phyloP scores from a whole-genome alignment of 2,888 invertebrate species.

The Orchesellides sinensis region DNA sequence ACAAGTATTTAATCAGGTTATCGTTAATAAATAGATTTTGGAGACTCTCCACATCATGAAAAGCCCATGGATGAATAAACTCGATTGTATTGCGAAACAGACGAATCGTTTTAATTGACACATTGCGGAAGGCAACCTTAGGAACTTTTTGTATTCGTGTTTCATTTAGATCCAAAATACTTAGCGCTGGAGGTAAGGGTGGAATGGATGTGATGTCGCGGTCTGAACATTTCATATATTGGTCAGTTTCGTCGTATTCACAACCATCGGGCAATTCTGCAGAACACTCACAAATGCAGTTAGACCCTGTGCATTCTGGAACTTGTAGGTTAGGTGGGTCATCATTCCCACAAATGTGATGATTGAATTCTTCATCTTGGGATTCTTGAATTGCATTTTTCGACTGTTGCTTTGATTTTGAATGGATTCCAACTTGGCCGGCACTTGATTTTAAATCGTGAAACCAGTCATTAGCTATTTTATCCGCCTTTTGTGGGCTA shows the following conservation, averaged over 20 bases:
- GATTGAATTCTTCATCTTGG: not conserved
- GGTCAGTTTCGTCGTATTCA: not conserved
- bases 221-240: conserved; percentile 32
- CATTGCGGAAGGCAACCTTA: conserved; percentile 13
- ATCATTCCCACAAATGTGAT: conserved; percentile 12
- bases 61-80: conserved; percentile 55
- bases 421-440: not conserved
- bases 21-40: conserved; percentile 24
- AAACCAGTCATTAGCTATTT: not conserved
- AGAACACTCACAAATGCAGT: not conserved
- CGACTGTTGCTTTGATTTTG: not conserved
- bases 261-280: conserved; percentile 19
- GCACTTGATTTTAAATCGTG: not conserved
- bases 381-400: not conserved
- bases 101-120: conserved; percentile 43
- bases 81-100: conserved; percentile 32
- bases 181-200: not conserved
- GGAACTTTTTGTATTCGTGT: conserved; percentile 45
- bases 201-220: conserved; percentile 59
- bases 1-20: conserved; percentile 47
- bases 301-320: not conserved
- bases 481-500: not conserved
- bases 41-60: conserved; percentile 45
- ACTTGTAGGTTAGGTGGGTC: conserved; percentile 8
- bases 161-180: conserved; percentile 32